Percentiles rank a stretch among this genome's conserved stretches.
Evolutionary conservation across 2,888 invertebrate genomes (phyloP).

Genomic region (Tryphoninae sp.): DNA sequence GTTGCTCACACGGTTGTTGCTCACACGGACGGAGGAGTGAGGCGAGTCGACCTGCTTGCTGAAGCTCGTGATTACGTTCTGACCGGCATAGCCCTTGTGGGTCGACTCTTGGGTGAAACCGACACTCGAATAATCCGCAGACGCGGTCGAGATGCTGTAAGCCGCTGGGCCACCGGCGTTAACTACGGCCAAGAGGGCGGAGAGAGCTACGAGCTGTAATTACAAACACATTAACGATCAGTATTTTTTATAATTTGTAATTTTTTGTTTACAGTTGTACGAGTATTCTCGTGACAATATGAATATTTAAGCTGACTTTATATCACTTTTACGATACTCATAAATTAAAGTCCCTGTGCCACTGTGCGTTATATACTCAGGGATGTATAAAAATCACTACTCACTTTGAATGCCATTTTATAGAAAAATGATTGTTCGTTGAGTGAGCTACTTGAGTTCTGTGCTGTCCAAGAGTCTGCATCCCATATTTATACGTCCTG

Average conservation of each 20-base stretch:
- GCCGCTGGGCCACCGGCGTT: conserved; percentile 72
- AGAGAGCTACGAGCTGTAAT: conserved; percentile 69
- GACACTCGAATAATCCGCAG: conserved; percentile 71
- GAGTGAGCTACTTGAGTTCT: conserved; percentile 69
- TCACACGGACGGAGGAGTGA: conserved; percentile 73
- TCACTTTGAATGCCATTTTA: conserved; percentile 76
- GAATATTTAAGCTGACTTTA: no score
- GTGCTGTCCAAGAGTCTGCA: conserved; percentile 61
- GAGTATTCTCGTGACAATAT: no score
- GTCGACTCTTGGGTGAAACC: conserved; percentile 75
- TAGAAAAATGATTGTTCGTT: conserved; percentile 54
- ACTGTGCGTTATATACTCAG: background rate
- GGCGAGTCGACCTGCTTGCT: conserved; percentile 73
- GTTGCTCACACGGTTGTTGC: conserved; percentile 73
- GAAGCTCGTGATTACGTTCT: conserved; percentile 74
- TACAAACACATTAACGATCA: background rate
- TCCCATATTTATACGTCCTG: conserved; percentile 72
- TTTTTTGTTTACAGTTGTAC: no score
- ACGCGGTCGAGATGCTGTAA: conserved; percentile 72
- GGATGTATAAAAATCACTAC: conserved; percentile 34
- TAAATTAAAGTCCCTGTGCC: no score
- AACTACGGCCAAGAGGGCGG: conserved; percentile 70
- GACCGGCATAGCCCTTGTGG: conserved; percentile 75
- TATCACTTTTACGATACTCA: no score
- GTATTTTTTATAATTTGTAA: no score